These are phyloP conservation scores for Acanthiza pusilla DNA, from an alignment of 2,797 vertebrate species.

Conservation along the genomic window DNA sequence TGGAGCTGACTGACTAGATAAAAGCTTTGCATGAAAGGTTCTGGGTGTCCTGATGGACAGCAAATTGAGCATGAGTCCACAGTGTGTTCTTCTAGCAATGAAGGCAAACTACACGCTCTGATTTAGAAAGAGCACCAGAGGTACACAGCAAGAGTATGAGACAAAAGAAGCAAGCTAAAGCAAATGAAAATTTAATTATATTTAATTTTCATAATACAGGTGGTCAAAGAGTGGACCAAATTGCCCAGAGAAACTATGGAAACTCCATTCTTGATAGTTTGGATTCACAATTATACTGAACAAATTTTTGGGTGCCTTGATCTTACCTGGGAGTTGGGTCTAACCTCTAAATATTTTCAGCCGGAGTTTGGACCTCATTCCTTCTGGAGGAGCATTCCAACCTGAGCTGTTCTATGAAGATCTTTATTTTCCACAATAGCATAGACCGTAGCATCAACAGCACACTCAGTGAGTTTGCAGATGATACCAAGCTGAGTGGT, in stretches of 20 bases:
- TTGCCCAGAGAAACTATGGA: neutral
- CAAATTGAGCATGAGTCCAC: neutral
- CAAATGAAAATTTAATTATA: neutral
- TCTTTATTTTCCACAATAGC: neutral
- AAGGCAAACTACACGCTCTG: neutral
- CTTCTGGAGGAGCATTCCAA: neutral
- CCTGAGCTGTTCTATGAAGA: neutral
- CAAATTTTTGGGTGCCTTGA: neutral
- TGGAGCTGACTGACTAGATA: neutral
- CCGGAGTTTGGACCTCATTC: neutral
- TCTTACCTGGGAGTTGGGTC: neutral
- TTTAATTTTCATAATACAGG: neutral
- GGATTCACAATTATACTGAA: neutral
- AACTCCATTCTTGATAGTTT: neutral
- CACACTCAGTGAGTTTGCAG: neutral
- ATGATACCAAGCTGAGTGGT: neutral
- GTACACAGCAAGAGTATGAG: neutral
- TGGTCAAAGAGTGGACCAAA: neutral
- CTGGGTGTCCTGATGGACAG: neutral
- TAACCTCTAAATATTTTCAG: neutral
- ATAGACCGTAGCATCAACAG: neutral
- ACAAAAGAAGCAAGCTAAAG: neutral
- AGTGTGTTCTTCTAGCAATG: neutral
- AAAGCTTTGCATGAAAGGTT: neutral
- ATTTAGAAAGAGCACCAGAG: neutral